Evolutionary conservation across 2,888 invertebrate species (phyloP), one percentile per base, ranked within the genome.

Genomic region (Drosophila paranaensis): DNA sequence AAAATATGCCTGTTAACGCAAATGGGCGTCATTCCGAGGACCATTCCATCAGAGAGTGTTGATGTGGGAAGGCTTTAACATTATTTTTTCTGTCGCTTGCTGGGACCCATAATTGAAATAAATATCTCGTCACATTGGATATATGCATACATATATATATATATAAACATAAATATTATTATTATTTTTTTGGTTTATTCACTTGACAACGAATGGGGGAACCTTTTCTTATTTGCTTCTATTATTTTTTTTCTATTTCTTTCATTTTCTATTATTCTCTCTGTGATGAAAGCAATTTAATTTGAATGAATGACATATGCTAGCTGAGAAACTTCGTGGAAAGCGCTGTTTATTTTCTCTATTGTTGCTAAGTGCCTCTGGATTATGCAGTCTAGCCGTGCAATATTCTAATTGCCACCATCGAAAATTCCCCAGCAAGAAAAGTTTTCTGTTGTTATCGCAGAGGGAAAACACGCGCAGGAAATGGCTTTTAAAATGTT

Each of bases 41-140:
- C 35, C 33, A 33, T 50, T 54, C 25, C 74, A 43, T 20, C 20
- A 20, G 2, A 20, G 63, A 60, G 73, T 61, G 56, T 64, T 76
- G 74, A 78, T 77, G 63, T 64, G 53, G 39, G 20, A 2, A 27
- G 62, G 46, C 62, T 61, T 62, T 50, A 60, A 51, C 53, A 62
- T 72, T 72, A 46, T 56, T 60, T 30, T 20, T 42, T 55, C 37
- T 40, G 42, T 40, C 45, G n/a, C 54, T 54, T 56, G 54, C 61
- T 60, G 43, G 58, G 51, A 27, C 62, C 60, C 70, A 67, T 77
- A 82, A 82, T 82, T 82, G 88, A 82, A 85, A 82, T 76, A 61
- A 88, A 82, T 82, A 64, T 50, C 10, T 60, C 37, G 43, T 33
- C 46, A n/a, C 10, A 35, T 10, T 54, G 67, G 14, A 20, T 60